A percentile compares a stretch with the other conserved stretches of the same genome.
phyloP scores from a whole-genome alignment of 1,140 invertebrate genomes.

The Mylabris phalerata region DNA sequence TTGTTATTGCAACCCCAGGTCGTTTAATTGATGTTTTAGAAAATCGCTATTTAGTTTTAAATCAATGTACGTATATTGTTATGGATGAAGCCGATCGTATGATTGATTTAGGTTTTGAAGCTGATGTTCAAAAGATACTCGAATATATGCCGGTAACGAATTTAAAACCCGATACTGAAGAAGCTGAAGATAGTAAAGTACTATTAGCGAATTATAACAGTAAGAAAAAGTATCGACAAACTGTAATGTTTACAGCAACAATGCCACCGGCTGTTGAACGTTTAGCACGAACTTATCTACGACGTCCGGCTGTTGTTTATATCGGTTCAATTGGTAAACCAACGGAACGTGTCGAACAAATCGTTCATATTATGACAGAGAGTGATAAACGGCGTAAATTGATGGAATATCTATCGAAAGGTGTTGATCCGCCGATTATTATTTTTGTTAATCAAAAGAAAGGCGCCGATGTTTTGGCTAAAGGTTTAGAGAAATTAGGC shows the following conservation, averaged over 20 bases:
- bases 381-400: constrained; percentile 88
- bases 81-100: constrained; percentile 95
- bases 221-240: constrained; percentile 98
- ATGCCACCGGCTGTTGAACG: constrained; percentile 98
- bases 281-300: constrained; percentile 87
- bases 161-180: constrained; percentile 96
- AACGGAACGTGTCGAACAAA: constrained; percentile 95
- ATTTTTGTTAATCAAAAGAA: constrained; percentile 99
- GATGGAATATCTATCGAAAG: constrained; percentile 76
- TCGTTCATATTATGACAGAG: constrained; percentile 92
- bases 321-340: constrained; percentile 99
- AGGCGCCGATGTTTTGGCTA: constrained; percentile 95
- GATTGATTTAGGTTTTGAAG: constrained; percentile 99
- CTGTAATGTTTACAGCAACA: constrained; percentile 99
- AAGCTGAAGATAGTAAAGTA: constrained; percentile 87
- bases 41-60: constrained; percentile 94
- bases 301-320: constrained; percentile 95
- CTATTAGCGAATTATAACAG: constrained; percentile 92
- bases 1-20: constrained; percentile 99
- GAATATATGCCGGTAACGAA: constrained; percentile 99
- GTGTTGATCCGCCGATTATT: constrained; percentile 94
- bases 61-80: constrained; percentile 93
- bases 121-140: constrained; percentile 96
- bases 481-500: constrained; percentile 94
- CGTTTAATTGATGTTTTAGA: constrained; percentile 98